A percentile compares a stretch with the other conserved stretches of the same genome.
These are phyloP conservation scores for Urechis unicinctus DNA, from an alignment of 2,888 invertebrate genomes.

Conservation along the genomic window DNA sequence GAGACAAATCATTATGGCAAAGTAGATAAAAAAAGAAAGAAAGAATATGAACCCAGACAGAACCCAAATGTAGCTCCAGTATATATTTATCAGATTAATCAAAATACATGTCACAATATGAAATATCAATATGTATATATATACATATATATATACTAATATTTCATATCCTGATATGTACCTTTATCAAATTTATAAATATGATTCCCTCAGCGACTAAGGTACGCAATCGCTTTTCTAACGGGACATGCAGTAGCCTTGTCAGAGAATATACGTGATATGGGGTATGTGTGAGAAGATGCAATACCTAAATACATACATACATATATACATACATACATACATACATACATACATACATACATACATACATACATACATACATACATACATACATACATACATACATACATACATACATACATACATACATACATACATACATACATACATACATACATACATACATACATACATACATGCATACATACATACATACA, in stretches of 20 bases:
- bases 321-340: conserved; percentile 2
- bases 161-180: neutral
- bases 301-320: neutral
- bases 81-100: too few relatives aligned
- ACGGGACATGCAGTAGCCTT: too few relatives aligned
- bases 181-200: neutral
- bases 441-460: conserved; percentile 8
- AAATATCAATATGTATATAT: conserved; percentile 2
- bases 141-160: conserved; percentile 1
- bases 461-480: conserved; percentile 5
- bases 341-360: conserved; percentile 1
- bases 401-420: conserved; percentile 2
- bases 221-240: neutral
- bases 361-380: conserved; percentile 4
- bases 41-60: too few relatives aligned
- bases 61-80: too few relatives aligned
- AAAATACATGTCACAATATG: too few relatives aligned
- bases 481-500: conserved; percentile 5
- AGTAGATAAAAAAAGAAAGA: too few relatives aligned
- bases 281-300: too few relatives aligned
- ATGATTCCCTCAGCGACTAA: neutral
- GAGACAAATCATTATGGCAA: too few relatives aligned
- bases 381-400: conserved; percentile 6
- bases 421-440: conserved; percentile 5
- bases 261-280: too few relatives aligned